Percentiles rank a stretch among this genome's conserved stretches.
phyloP scores from a whole-genome alignment of 2,888 invertebrate genomes.

The Agrochola macilenta region DNA sequence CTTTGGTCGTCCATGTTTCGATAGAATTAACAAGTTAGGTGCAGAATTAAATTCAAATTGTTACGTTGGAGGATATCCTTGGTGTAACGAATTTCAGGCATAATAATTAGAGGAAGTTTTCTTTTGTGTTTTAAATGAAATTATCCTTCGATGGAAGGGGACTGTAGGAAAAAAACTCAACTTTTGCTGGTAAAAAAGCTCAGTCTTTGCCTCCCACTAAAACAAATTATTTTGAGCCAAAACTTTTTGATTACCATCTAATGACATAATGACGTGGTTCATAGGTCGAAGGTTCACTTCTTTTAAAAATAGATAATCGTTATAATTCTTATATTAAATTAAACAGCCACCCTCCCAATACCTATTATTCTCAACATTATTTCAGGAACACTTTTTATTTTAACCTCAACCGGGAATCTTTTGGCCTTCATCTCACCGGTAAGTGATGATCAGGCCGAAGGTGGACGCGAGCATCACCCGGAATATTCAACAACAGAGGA shows the following conservation, averaged over 20 bases:
- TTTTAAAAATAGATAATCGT: background rate
- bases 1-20: conserved; percentile 39
- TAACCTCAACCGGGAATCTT: too few relatives aligned
- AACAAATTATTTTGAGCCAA: conserved; percentile 5
- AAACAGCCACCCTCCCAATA: background rate
- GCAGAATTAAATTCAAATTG: conserved; percentile 62
- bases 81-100: conserved; percentile 32
- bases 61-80: conserved; percentile 38
- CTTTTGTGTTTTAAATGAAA: conserved; percentile 35
- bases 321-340: background rate
- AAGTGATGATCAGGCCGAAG: too few relatives aligned
- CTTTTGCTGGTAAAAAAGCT: background rate
- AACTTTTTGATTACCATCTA: background rate
- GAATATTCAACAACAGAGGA: too few relatives aligned
- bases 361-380: background rate
- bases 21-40: conserved; percentile 57
- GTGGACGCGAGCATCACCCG: too few relatives aligned
- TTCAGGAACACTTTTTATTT: background rate
- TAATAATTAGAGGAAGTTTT: conserved; percentile 35
- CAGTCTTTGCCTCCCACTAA: background rate
- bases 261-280: background rate
- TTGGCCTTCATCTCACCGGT: too few relatives aligned
- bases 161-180: background rate
- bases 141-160: conserved; percentile 13
- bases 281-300: background rate